These are phyloP conservation scores for Cossypha caffra DNA, from an alignment of 2,797 vertebrate genomes.

Conservation along the genomic window DNA sequence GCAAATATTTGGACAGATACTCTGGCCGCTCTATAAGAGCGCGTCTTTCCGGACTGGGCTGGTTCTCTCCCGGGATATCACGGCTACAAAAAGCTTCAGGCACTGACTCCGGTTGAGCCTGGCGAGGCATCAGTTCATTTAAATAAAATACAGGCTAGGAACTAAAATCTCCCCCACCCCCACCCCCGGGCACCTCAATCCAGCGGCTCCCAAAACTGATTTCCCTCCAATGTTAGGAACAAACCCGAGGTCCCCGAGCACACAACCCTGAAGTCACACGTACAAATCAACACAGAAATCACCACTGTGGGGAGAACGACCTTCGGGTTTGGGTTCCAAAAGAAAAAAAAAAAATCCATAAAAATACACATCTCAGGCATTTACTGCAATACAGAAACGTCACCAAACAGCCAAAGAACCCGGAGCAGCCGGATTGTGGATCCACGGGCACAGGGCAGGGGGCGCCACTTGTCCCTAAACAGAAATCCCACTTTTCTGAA, in stretches of 20 bases:
- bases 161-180: neutral
- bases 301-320: neutral
- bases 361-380: neutral
- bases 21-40: slow-evolving; percentile 79
- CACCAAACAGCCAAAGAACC: slow-evolving; percentile 13
- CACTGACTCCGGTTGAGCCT: slow-evolving; percentile 46
- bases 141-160: slow-evolving; percentile 53
- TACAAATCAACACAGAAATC: neutral
- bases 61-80: slow-evolving; percentile 66
- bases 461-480: neutral
- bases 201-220: slow-evolving; percentile 1
- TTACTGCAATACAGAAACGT: neutral
- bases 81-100: slow-evolving; percentile 62
- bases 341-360: neutral
- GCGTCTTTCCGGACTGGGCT: slow-evolving; percentile 52
- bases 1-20: slow-evolving; percentile 75
- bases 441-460: neutral
- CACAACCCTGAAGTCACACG: neutral
- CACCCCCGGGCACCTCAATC: neutral
- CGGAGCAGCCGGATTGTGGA: neutral
- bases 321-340: neutral
- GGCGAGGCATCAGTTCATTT: slow-evolving; percentile 59
- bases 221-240: neutral
- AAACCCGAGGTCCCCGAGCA: neutral
- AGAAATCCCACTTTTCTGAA: neutral